phyloP scores from a whole-genome alignment of 2,888 invertebrate genomes.

The Caenorhabditis wallacei region DNA sequence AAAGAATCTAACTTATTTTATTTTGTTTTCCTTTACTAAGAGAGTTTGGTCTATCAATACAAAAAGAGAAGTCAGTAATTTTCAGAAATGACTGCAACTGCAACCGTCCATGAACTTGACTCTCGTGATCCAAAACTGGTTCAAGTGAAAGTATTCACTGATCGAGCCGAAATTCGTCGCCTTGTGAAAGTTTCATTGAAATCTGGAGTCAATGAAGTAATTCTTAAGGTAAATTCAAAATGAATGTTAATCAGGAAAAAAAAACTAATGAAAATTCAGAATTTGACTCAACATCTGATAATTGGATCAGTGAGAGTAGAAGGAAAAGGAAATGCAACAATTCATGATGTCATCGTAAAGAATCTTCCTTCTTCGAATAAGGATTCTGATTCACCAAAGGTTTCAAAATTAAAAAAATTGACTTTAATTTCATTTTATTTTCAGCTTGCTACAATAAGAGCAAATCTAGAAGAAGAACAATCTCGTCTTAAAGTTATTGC shows the following conservation, averaged over 20 bases:
- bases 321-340: conserved; percentile 72
- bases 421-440: neutral
- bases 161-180: conserved; percentile 78
- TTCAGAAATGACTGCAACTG: conserved; percentile 38
- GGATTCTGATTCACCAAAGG: conserved; percentile 70
- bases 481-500: conserved; percentile 10
- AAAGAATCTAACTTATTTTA: too few species aligned
- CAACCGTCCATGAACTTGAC: conserved; percentile 52
- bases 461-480: conserved; percentile 28
- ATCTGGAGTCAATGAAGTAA: conserved; percentile 73
- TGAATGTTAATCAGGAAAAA: neutral
- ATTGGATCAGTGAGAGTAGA: conserved; percentile 78
- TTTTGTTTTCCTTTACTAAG: too few species aligned
- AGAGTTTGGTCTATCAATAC: too few species aligned
- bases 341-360: conserved; percentile 76
- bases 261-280: conserved; percentile 65
- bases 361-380: conserved; percentile 40
- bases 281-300: conserved; percentile 64
- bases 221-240: conserved; percentile 63
- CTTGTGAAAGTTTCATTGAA: conserved; percentile 63
- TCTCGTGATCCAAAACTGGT: conserved; percentile 58
- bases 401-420: conserved; percentile 8
- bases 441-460: conserved; percentile 12
- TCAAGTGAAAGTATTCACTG: conserved; percentile 76
- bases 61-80: too few species aligned